Evolutionary conservation across 2,797 vertebrate species (phyloP), one percentile per base, ranked within the genome.

Genomic region (Sebastes oblongus): DNA sequence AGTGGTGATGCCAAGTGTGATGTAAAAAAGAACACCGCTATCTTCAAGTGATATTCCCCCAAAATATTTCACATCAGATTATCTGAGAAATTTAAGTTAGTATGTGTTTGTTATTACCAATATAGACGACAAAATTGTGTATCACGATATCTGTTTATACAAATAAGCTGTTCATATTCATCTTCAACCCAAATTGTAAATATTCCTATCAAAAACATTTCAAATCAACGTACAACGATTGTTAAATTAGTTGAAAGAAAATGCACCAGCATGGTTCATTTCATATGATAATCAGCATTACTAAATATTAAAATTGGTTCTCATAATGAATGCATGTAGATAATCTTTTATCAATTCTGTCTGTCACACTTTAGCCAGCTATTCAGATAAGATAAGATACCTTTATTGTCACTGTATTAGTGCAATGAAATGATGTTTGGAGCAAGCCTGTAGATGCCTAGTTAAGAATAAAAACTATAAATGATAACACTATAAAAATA

Each of bases 281-380:
- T 77, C 1, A 72, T 68, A 66, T 60, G 22, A 22, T 66, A 65
- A 86, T 80, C 39, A 79, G 52, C 18, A 72, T 80, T 20, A 61
- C 5, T 36, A 73, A 66, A 61, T 80, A 50, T 66, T 65, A 52
- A 24, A 75, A 78, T 24, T 52, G 54, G n/a, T 12, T 67, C 29
- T 24, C 24, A 16, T 67, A 34, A 80, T 65, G 50, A 52, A 1
- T 20, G 20, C 6, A 50, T 50, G 16, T 2, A 50, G 16, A 20
- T 18, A 46, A 46, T 18, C 6, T 42, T 42, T 42, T 42, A 42
- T 42, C 0, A 42, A 42, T 42, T 42, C 39, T 42, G 39, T 16
- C 39, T 42, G 39, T 42, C 39, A 42, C 39, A 42, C 39, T 42
- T 42, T 0, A 42, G 39, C 14, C 14, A 7, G 39, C 3, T 42